Evolutionary conservation across 1,140 invertebrate genomes (phyloP).

Genomic region (Drosophila punjabiensis): DNA sequence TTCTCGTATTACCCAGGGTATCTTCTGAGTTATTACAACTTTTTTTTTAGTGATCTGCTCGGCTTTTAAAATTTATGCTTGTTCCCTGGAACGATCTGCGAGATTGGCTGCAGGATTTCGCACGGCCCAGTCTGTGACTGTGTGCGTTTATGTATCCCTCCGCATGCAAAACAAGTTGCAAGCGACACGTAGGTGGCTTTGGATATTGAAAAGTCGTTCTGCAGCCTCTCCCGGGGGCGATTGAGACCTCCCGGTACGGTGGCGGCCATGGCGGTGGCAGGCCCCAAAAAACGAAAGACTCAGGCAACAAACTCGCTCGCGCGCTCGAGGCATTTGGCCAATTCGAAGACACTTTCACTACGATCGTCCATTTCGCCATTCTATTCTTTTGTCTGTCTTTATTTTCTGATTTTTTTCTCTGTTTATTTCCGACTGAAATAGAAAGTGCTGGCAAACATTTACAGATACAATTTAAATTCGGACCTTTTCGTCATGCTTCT

Average conservation of each 20-base stretch:
- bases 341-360: conserved; percentile 69
- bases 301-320: conserved; percentile 55
- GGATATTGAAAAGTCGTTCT: conserved; percentile 69
- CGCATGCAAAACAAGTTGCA: conserved; percentile 63
- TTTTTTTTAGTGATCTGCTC: conserved; percentile 27
- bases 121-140: conserved; percentile 6
- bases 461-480: conserved; percentile 54
- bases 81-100: conserved; percentile 30
- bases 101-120: conserved; percentile 27
- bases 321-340: conserved; percentile 24
- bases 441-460: conserved; percentile 59
- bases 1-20: background rate
- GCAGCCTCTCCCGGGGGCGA: conserved; percentile 52
- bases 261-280: conserved; percentile 23
- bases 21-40: conserved; percentile 14
- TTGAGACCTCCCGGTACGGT: conserved; percentile 47
- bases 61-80: conserved; percentile 39
- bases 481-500: conserved; percentile 43
- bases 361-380: conserved; percentile 57
- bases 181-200: conserved; percentile 66
- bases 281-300: conserved; percentile 63
- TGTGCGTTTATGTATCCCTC: conserved; percentile 30
- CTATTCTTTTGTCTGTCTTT: conserved; percentile 71
- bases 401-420: background rate
- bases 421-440: conserved; percentile 56